Evolutionary conservation across 2,888 invertebrate genomes (phyloP), one percentile per base, ranked within the genome.

Genomic region (Caenorhabditis doughertyi): DNA sequence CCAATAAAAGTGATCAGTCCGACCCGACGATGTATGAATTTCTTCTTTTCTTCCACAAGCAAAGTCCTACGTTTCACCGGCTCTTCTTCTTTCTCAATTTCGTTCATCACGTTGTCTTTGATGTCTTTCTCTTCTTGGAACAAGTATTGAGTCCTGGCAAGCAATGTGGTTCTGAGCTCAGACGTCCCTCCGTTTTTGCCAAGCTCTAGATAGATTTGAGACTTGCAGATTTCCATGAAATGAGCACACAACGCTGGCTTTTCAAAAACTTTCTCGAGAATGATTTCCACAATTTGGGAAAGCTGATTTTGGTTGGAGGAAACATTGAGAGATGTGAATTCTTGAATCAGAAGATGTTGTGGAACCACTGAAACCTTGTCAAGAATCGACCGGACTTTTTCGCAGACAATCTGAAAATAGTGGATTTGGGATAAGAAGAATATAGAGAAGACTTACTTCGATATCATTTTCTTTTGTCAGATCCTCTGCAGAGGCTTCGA

Each of bases 1-100:
- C 89, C 88, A 62, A 90, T 89, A 79, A 89, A 90, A 81, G 84
- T 86, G 79, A 90, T 89, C 62, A 88, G 88, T 83, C 90, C 90
- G 58, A 90, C 86, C 71, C 86, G 88, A 47, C 88, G 47, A 16
- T 88, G 58, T 27, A 87, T 74, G 68, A 89, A 84, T 71, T 88
- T 89, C 35, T 55, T 67, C 42, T 62, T 60, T 21, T 56, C 72
- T 23, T 87, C 88, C 11, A 83, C 58, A 27, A 72, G 3, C 60
- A 87, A 49, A 60, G 85, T 70, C n/a, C 70, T 76, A 58, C 84
- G 83, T 74, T 87, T 86, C 58, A 79, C 81, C 25, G 71, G 73
- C 67, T 89, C 88, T 2, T 83, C 73, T 58, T 88, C 88, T 7
- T 64, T 79, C 11, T 84, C 85, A 27, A 88, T 79, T 13, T 23